Percentiles rank a stretch among this genome's conserved stretches.
phyloP scores from a whole-genome alignment of 1,140 invertebrate species.

The Papilio machaon region DNA sequence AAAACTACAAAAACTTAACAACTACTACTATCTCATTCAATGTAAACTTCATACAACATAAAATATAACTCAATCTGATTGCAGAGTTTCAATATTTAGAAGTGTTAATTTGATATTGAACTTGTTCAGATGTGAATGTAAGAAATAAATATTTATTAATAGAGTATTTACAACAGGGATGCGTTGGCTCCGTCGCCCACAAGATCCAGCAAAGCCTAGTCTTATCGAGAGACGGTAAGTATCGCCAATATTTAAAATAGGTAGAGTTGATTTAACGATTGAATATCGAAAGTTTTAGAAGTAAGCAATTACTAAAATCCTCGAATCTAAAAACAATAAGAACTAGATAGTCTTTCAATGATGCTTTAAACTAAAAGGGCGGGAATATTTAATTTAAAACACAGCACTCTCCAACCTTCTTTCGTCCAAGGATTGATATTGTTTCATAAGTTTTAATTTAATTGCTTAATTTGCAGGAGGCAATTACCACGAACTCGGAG shows the following conservation, averaged over 20 bases:
- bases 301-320: too few species aligned
- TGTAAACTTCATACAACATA: background rate
- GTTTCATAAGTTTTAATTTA: constrained; percentile 13
- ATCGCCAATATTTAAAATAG: background rate
- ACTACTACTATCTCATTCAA: too few species aligned
- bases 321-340: too few species aligned
- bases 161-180: constrained; percentile 59
- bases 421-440: background rate
- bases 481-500: constrained; percentile 42
- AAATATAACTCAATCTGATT: background rate
- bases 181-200: constrained; percentile 76
- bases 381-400: background rate
- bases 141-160: constrained; percentile 35
- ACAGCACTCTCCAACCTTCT: background rate
- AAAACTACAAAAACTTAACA: too few species aligned
- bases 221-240: constrained; percentile 47
- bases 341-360: background rate
- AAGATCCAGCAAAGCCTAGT: constrained; percentile 74
- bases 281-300: background rate
- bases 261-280: background rate
- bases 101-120: too few species aligned
- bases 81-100: background rate
- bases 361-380: background rate
- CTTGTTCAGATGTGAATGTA: constrained; percentile 3
- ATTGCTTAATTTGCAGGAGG: constrained; percentile 41